These are phyloP conservation scores for Pomacea maculata DNA, from an alignment of 1,140 invertebrate species.

Conservation along the genomic window DNA sequence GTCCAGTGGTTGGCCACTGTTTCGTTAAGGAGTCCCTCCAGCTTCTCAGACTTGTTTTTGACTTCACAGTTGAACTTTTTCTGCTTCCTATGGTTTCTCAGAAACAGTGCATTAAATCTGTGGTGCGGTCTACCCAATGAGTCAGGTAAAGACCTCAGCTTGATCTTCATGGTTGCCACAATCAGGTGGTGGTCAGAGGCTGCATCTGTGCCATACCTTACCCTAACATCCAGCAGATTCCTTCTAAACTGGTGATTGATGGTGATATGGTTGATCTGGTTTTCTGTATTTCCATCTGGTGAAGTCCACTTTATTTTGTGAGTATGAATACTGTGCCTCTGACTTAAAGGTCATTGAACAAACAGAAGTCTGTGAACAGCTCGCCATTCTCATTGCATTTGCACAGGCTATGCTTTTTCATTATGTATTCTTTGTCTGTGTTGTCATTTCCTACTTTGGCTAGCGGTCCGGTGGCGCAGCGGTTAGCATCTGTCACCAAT, in stretches of 20 bases:
- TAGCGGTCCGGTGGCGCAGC: too few relatives aligned
- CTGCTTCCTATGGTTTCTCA: constrained; percentile 1
- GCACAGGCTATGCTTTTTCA: too few relatives aligned
- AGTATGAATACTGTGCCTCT: background rate
- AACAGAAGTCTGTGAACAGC: background rate
- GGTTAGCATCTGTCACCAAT: too few relatives aligned
- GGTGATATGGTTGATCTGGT: constrained; percentile 39
- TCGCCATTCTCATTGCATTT: background rate
- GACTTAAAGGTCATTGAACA: too few relatives aligned
- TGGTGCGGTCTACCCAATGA: constrained; percentile 13
- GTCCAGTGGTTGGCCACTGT: constrained; percentile 17
- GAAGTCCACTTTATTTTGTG: constrained; percentile 27
- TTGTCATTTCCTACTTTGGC: too few relatives aligned
- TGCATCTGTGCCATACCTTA: constrained; percentile 24
- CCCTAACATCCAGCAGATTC: background rate
- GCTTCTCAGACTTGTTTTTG: constrained; percentile 27
- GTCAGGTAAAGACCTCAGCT: constrained; percentile 18
- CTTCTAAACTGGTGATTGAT: constrained; percentile 28
- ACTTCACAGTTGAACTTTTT: background rate
- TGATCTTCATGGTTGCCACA: constrained; percentile 27
- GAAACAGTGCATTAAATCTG: constrained; percentile 6
- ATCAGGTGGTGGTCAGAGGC: constrained; percentile 38
- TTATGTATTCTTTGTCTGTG: too few relatives aligned
- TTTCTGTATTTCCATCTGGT: constrained; percentile 16
- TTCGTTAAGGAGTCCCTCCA: constrained; percentile 22